These are phyloP conservation scores for Rhincodon typus DNA, from an alignment of 2,797 vertebrate species.

Conservation along the genomic window DNA sequence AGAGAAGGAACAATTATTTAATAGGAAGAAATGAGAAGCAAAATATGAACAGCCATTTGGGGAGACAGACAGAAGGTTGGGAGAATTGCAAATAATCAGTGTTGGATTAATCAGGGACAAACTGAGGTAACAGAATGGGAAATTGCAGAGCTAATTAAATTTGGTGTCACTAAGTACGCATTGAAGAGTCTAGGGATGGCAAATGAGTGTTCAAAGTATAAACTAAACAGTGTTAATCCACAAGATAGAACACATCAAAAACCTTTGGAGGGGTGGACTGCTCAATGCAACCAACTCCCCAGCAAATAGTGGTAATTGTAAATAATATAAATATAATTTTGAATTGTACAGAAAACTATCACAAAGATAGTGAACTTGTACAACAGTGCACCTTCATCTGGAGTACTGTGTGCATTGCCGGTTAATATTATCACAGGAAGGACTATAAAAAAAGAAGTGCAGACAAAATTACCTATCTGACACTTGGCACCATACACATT, in stretches of 20 bases:
- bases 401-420: neutral
- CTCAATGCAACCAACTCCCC: neutral
- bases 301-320: neutral
- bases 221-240: neutral
- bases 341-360: neutral
- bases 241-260: neutral
- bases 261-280: neutral
- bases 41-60: neutral
- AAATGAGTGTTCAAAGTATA: neutral
- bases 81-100: neutral
- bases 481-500: neutral
- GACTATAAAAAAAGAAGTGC: neutral
- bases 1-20: neutral
- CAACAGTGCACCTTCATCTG: neutral
- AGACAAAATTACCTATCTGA: neutral
- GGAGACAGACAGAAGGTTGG: neutral
- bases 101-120: neutral
- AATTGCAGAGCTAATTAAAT: neutral
- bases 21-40: neutral
- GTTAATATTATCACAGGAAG: neutral
- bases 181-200: neutral
- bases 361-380: neutral
- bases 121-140: neutral
- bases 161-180: neutral
- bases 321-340: neutral